These are phyloP conservation scores for Pelobates cultripes DNA, from an alignment of 2,797 vertebrate species.

Conservation along the genomic window DNA sequence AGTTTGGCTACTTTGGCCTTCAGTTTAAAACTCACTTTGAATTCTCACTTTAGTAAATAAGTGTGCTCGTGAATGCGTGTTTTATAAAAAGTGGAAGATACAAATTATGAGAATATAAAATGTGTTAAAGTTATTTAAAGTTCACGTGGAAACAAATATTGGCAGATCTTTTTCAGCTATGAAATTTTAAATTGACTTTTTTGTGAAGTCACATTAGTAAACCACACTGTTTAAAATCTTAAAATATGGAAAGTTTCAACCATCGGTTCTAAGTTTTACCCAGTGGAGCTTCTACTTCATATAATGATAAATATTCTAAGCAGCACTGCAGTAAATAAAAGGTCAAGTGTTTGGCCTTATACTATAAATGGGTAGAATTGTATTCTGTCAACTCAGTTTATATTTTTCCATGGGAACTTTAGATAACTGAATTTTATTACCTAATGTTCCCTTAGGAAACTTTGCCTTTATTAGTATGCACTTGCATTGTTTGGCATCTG, in stretches of 20 bases:
- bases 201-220: too few relatives aligned
- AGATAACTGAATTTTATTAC: not conserved
- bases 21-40: too few relatives aligned
- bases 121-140: too few relatives aligned
- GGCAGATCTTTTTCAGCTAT: too few relatives aligned
- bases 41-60: too few relatives aligned
- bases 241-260: not conserved
- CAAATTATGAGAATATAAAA: too few relatives aligned
- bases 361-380: slow-evolving; percentile 10
- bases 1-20: too few relatives aligned
- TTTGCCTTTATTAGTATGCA: slow-evolving; percentile 15
- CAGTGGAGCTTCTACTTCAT: not conserved
- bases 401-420: not conserved
- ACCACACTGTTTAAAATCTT: not conserved
- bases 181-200: too few relatives aligned
- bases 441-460: not conserved
- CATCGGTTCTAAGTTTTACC: not conserved
- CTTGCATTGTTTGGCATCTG: not conserved
- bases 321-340: not conserved
- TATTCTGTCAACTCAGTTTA: not conserved
- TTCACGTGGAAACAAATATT: too few relatives aligned
- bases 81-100: too few relatives aligned
- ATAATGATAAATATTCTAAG: not conserved
- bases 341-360: not conserved
- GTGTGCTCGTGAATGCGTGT: too few relatives aligned